A percentile compares a stretch with the other conserved stretches of the same genome.
These are phyloP conservation scores for Amiota communis DNA, from an alignment of 2,888 invertebrate genomes.

Conservation along the genomic window DNA sequence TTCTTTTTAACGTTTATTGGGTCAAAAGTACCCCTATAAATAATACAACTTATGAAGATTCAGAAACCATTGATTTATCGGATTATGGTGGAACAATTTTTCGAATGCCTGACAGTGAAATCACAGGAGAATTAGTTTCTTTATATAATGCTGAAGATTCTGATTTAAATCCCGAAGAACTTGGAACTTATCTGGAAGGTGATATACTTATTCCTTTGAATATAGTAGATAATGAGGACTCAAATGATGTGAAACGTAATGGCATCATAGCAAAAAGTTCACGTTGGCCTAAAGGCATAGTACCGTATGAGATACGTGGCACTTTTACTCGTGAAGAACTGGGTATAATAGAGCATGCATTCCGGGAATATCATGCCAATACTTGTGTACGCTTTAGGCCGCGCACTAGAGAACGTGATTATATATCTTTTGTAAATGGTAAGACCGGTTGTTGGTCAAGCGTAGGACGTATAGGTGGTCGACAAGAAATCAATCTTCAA, in stretches of 20 bases:
- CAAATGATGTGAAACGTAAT: conserved; percentile 74
- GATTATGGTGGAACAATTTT: conserved; percentile 63
- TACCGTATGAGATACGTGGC: conserved; percentile 81
- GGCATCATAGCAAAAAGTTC: conserved; percentile 76
- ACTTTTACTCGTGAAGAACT: conserved; percentile 76
- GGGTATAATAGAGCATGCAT: conserved; percentile 79
- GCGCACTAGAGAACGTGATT: conserved; percentile 79
- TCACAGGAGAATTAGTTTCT: conserved; percentile 50
- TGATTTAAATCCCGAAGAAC: conserved; percentile 82
- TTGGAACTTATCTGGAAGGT: conserved; percentile 84
- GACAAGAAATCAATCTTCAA: conserved; percentile 81
- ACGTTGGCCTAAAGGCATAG: conserved; percentile 79
- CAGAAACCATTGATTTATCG: conserved; percentile 51
- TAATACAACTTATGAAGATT: conserved; percentile 20
- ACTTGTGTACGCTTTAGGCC: conserved; percentile 84
- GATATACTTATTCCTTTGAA: conserved; percentile 80
- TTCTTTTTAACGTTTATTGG: too few relatives aligned
- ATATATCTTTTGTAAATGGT: conserved; percentile 79
- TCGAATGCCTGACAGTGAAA: conserved; percentile 74
- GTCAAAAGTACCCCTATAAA: too few relatives aligned
- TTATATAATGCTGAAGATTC: conserved; percentile 39
- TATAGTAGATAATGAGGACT: conserved; percentile 35
- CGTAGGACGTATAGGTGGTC: conserved; percentile 80
- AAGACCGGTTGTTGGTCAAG: conserved; percentile 86
- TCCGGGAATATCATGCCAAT: conserved; percentile 81